These are phyloP conservation scores for Octopus sinensis DNA, from an alignment of 1,140 invertebrate species.

Conservation along the genomic window DNA sequence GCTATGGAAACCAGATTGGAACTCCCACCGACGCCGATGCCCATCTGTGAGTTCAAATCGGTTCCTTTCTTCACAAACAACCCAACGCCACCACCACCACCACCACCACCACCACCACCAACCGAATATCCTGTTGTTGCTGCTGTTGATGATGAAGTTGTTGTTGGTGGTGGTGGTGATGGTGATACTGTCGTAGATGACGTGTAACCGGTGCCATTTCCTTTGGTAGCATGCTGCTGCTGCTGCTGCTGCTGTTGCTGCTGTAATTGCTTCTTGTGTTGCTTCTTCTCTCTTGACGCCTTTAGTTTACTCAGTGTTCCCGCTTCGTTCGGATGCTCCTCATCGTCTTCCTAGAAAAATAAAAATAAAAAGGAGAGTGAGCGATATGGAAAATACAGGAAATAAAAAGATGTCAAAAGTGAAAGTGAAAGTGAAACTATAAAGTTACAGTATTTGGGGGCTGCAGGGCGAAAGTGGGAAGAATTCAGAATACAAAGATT, in stretches of 20 bases:
- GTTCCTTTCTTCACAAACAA: too few relatives aligned
- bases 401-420: not conserved
- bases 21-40: too few relatives aligned
- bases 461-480: not conserved
- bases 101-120: too few relatives aligned
- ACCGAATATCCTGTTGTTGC: not conserved
- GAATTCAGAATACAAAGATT: not conserved
- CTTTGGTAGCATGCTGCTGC: not conserved
- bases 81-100: too few relatives aligned
- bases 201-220: not conserved
- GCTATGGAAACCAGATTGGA: too few relatives aligned
- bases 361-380: conserved; percentile 12
- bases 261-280: not conserved
- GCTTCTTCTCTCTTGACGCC: not conserved
- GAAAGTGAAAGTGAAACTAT: not conserved
- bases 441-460: not conserved
- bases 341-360: not conserved
- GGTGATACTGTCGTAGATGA: not conserved
- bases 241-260: too few relatives aligned
- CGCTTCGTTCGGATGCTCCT: conserved; percentile 4
- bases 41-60: too few relatives aligned
- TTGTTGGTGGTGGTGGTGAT: not conserved
- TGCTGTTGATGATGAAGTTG: not conserved
- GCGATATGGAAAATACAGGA: not conserved
- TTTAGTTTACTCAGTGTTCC: not conserved